Conservation (phyloP, 2,113 vertebrate species). For the Rhineura floridana region DNA sequence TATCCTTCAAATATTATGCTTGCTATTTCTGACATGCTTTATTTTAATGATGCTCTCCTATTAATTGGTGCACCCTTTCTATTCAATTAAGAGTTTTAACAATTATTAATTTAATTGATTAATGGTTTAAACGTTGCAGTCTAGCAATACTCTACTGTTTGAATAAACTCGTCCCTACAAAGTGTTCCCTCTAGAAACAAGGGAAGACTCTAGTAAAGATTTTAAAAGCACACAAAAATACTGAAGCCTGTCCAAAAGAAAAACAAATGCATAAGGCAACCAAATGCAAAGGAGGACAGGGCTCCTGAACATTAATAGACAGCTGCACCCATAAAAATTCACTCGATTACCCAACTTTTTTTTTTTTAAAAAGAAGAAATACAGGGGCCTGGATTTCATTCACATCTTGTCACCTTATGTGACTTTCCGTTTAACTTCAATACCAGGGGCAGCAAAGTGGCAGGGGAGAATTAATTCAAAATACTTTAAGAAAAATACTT, state of each 20-base stretch:
- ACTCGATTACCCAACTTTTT: neutral
- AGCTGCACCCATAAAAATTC: neutral
- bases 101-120: neutral
- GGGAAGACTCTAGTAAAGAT: neutral
- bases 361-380: neutral
- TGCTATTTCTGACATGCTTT: neutral
- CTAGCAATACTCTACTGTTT: neutral
- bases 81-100: neutral
- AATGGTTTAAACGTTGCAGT: neutral
- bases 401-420: neutral
- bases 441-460: no score
- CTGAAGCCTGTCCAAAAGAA: neutral
- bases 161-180: neutral
- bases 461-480: neutral
- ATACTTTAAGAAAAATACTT: neutral
- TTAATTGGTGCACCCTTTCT: neutral
- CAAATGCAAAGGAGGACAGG: neutral
- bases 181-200: neutral
- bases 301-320: neutral
- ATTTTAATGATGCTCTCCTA: neutral
- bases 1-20: neutral
- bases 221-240: neutral
- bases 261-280: neutral
- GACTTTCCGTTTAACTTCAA: neutral
- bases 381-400: neutral